These are phyloP conservation scores for Penaeus vannamei DNA, from an alignment of 1,140 invertebrate species.

Conservation along the genomic window DNA sequence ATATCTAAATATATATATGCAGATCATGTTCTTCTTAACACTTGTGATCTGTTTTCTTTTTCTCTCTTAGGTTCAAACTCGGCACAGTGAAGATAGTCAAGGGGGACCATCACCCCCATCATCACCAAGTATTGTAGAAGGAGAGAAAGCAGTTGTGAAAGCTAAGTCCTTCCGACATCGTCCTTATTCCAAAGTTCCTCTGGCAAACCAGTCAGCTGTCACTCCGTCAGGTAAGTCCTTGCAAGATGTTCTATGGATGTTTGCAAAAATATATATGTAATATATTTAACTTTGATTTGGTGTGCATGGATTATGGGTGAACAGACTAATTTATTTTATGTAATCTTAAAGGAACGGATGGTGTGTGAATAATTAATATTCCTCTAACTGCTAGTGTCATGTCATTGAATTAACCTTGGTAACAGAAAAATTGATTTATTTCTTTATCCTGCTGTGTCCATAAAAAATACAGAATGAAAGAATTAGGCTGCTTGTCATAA, in stretches of 20 bases:
- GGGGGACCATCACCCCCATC: constrained; percentile 11
- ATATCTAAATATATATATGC: no score
- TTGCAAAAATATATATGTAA: neutral
- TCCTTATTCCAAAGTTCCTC: constrained; percentile 56
- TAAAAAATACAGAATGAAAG: no score
- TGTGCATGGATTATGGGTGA: no score
- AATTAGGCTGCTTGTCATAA: no score
- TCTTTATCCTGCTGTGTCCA: no score
- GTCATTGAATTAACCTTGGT: no score
- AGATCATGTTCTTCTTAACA: neutral
- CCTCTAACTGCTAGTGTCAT: no score
- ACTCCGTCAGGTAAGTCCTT: constrained; percentile 43
- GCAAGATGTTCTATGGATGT: neutral
- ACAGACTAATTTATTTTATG: no score
- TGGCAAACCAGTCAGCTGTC: constrained; percentile 34
- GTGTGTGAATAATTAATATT: no score
- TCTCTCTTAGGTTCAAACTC: constrained; percentile 28
- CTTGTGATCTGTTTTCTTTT: neutral
- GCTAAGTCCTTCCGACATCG: constrained; percentile 64
- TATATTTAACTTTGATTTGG: no score
- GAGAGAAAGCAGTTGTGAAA: constrained; percentile 53
- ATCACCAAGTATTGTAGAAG: constrained; percentile 17
- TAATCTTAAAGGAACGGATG: no score
- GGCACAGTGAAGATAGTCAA: constrained; percentile 32
- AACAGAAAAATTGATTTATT: no score